Base-by-base conservation (phyloP, 2,797 vertebrate species). In the Decapterus maruadsi region DNA sequence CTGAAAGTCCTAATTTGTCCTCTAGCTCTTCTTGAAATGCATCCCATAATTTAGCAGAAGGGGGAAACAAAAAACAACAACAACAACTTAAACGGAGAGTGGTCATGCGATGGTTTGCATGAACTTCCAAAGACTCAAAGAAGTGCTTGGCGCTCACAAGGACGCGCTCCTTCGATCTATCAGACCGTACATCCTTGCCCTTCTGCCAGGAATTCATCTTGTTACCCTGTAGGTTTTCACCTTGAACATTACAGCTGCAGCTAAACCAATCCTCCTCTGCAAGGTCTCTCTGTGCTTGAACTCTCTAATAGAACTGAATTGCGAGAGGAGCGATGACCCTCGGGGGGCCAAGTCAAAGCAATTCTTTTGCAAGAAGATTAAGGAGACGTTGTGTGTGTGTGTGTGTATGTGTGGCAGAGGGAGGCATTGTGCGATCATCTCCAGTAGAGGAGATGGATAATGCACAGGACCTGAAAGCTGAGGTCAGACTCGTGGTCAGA, bases 171-270 rank as follows among this genome's bases (percentile, higher is more conserved):
- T 75, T 40, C 26, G 0, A 58, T 78, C 45, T 45, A 7, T 83
- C 42, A 31, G 38, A 8, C 50, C 6, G 22, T 50, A 53, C 56
- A 73, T 70, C 55, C 50, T 77, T 67, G 65, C 62, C 17, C 22
- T 51, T 70, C 7, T 64, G 65, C 20, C 6, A 75, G 54, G 68
- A 80, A 87, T 82, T 84, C 51, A 65, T 81, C 46, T 67, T 63
- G 71, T 77, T 66, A 57, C 48, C 55, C 46, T 0, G 45, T 71
- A 70, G 64, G 29, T 75, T 85, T 85, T 89, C 80, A 88, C 82
- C 87, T 89, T 90, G 81, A 86, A 84, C 78, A 75, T 74, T 80
- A 58, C 72, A 83, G 68, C 76, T 61, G 46, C 70, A 67, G 77
- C 66, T 76, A 60, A 83, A 86, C 80, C 80, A 79, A 75, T 89